A percentile compares a stretch with the other conserved stretches of the same genome.
Evolutionary conservation across 2,113 vertebrate species (phyloP).

Genomic region (Python bivittatus): DNA sequence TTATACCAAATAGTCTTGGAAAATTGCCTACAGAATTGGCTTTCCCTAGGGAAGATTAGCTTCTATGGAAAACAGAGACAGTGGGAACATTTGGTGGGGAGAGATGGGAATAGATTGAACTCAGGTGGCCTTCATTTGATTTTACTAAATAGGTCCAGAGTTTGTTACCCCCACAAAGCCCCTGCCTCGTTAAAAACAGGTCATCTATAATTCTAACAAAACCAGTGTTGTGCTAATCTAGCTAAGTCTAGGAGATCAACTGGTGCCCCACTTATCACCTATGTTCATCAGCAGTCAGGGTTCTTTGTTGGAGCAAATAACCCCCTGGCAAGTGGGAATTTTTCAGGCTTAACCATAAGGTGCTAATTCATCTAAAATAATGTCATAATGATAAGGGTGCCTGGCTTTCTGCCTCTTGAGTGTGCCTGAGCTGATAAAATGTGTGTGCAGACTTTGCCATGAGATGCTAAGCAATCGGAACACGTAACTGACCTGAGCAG

Average conservation of each 20-base stretch:
- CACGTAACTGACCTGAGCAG: constrained; percentile 23
- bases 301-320: neutral
- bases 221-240: constrained; percentile 51
- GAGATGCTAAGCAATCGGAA: constrained; percentile 14
- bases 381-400: neutral
- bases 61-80: constrained; percentile 68
- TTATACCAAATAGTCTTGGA: constrained; percentile 75
- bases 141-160: constrained; percentile 57
- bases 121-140: constrained; percentile 68
- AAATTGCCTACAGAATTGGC: constrained; percentile 73
- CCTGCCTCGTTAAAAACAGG: constrained; percentile 58
- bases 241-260: constrained; percentile 40
- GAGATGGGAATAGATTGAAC: constrained; percentile 66
- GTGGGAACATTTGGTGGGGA: constrained; percentile 62
- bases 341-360: constrained; percentile 20
- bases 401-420: constrained; percentile 10
- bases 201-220: constrained; percentile 41
- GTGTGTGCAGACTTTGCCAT: neutral
- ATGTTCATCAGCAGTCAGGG: constrained; percentile 14
- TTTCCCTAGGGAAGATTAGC: constrained; percentile 72
- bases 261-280: constrained; percentile 2
- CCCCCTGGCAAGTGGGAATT: neutral
- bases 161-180: constrained; percentile 46
- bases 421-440: constrained; percentile 18
- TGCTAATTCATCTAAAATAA: constrained; percentile 10